phyloP scores from a whole-genome alignment of 2,888 invertebrate species.

The Dasypolia templi region DNA sequence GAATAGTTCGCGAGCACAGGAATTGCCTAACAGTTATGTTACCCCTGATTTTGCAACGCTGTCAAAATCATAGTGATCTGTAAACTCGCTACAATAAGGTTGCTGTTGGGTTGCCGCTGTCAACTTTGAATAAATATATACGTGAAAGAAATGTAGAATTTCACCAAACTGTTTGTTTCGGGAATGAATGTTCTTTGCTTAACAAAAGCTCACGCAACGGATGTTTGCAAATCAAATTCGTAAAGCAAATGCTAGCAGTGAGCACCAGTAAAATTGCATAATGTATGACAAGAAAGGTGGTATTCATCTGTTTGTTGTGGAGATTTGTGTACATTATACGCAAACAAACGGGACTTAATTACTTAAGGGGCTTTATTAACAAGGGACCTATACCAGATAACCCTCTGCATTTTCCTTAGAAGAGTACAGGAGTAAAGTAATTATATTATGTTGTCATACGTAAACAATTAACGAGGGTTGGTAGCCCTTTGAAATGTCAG shows the following conservation, averaged over 20 bases:
- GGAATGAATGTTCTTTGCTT: no score
- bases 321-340: background rate
- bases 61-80: no score
- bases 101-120: no score
- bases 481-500: background rate
- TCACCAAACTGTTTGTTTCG: background rate
- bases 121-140: no score
- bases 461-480: background rate
- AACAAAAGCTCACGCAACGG: background rate
- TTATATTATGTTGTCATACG: background rate
- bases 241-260: no score
- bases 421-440: background rate
- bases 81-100: no score
- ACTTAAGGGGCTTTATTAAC: no score
- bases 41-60: no score
- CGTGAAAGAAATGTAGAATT: no score
- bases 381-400: background rate
- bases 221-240: background rate
- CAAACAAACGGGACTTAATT: background rate
- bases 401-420: background rate
- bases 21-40: no score
- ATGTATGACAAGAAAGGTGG: background rate
- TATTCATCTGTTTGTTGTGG: background rate
- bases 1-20: background rate
- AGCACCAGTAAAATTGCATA: background rate